Conservation (phyloP, 2,797 vertebrate species). For the Malurus splendens region DNA sequence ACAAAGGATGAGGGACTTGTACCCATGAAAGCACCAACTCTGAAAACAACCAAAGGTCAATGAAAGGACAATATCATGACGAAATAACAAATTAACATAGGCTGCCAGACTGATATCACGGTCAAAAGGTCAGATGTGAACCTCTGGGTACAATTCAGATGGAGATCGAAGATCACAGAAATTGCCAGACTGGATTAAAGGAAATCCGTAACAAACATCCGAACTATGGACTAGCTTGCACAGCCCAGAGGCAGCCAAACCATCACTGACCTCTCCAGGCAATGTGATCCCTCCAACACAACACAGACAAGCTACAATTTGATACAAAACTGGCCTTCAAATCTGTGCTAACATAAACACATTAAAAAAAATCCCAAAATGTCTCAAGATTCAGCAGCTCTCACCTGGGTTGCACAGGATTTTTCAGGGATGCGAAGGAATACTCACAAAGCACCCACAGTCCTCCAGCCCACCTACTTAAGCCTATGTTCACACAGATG, state of each 20-base stretch:
- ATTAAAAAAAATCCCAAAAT: neutral
- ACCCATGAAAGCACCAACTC: neutral
- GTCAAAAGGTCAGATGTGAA: conserved; percentile 12
- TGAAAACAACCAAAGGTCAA: conserved; percentile 5
- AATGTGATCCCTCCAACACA: neutral
- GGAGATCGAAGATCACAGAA: neutral
- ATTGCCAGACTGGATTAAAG: neutral
- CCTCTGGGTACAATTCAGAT: neutral
- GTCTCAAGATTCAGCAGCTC: neutral
- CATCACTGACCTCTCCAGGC: neutral
- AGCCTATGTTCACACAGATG: neutral
- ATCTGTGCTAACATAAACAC: neutral
- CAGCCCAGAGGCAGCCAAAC: neutral
- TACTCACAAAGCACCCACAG: neutral
- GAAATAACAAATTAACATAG: neutral
- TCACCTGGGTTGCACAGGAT: neutral
- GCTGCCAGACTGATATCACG: neutral
- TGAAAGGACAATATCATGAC: neutral
- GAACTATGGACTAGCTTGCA: neutral
- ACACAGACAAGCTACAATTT: neutral
- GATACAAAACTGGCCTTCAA: neutral
- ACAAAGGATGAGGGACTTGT: neutral
- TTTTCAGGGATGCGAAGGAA: neutral
- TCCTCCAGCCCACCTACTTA: neutral
- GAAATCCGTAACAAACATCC: neutral